These are phyloP conservation scores for Xenus cinereus DNA, from an alignment of 2,113 vertebrate species.

Conservation along the genomic window DNA sequence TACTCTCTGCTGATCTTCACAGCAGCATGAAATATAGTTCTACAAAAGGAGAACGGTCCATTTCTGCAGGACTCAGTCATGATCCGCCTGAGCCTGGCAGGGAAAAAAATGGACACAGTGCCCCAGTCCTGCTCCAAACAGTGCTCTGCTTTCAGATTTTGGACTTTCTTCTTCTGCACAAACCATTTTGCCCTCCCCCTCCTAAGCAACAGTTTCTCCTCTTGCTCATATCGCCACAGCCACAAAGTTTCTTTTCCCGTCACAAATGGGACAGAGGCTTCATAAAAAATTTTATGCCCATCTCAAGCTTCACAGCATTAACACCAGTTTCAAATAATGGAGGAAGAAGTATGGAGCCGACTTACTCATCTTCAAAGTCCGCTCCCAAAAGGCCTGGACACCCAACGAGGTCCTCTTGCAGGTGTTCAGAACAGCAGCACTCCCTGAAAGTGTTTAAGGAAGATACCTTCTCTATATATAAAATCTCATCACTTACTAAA, in stretches of 20 bases:
- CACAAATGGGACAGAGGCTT: not conserved
- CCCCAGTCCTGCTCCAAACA: not conserved
- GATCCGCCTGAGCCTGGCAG: accelerated
- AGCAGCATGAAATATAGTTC: not conserved
- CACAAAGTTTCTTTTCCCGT: not conserved
- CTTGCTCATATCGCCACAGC: not conserved
- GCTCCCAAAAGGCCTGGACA: not conserved
- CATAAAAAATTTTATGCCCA: not conserved
- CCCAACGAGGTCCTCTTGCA: not conserved
- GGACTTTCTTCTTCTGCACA: not conserved
- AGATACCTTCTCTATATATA: not conserved
- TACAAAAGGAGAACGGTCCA: not conserved
- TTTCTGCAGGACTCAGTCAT: not conserved
- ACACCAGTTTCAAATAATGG: not conserved
- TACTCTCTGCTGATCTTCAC: not conserved
- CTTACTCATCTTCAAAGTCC: not conserved
- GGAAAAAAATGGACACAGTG: not conserved
- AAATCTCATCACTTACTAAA: not conserved
- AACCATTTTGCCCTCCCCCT: not conserved
- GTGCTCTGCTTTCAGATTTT: not conserved
- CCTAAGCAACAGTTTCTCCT: not conserved
- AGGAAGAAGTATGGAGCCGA: not conserved
- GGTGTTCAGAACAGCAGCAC: not conserved
- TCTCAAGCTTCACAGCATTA: not conserved
- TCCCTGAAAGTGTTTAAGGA: not conserved